Evolutionary conservation across 2,888 invertebrate genomes (phyloP).

Genomic region (Sericinus montela): DNA sequence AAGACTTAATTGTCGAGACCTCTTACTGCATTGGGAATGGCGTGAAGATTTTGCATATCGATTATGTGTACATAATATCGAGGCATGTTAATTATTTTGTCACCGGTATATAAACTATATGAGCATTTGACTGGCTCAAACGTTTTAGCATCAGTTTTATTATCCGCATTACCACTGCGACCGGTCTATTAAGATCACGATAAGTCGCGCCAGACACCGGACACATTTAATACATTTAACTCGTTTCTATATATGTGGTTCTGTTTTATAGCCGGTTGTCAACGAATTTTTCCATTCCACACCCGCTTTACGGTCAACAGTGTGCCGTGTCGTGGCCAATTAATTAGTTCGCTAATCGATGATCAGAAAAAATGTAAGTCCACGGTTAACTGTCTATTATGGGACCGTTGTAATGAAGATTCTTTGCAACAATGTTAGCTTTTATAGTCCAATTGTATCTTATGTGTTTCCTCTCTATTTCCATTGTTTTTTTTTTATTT

Average conservation of each 20-base stretch:
- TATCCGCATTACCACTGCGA: conserved; percentile 3
- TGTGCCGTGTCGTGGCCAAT: conserved; percentile 10
- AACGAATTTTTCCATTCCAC: conserved; percentile 14
- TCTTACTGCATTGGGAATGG: too few relatives aligned
- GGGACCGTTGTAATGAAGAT: conserved; percentile 3
- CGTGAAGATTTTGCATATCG: too few relatives aligned
- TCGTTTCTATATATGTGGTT: conserved; percentile 1
- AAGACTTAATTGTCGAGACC: too few relatives aligned
- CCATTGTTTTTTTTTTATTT: too few relatives aligned
- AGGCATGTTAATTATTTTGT: too few relatives aligned
- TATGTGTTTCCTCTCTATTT: too few relatives aligned
- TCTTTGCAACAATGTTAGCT: conserved; percentile 6
- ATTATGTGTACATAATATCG: too few relatives aligned
- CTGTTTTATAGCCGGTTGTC: not conserved
- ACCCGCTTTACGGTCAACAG: not conserved
- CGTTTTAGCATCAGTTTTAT: conserved; percentile 2
- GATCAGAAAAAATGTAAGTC: not conserved
- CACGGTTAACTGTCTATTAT: conserved; percentile 1
- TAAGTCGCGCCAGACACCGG: conserved; percentile 1
- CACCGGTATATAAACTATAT: not conserved
- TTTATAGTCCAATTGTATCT: not conserved
- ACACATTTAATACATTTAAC: conserved; percentile 12
- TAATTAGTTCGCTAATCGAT: conserved; percentile 13
- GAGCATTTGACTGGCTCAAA: not conserved
- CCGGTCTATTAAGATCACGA: conserved; percentile 14